Evolutionary conservation across 2,797 vertebrate species (phyloP), one percentile per base, ranked within the genome.

Genomic region (Xyrichtys novacula): DNA sequence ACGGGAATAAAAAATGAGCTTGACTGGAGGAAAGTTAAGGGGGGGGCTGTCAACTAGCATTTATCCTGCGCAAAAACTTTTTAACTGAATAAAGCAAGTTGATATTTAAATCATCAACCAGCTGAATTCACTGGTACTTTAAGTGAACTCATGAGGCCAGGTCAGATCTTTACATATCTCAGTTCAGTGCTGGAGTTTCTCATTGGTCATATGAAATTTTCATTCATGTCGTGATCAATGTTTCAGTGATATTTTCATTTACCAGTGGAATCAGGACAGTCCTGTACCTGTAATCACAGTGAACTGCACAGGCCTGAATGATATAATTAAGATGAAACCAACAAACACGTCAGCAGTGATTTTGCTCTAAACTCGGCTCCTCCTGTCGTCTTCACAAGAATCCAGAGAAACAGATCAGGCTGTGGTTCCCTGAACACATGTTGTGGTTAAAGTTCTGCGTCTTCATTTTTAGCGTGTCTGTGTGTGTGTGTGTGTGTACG

Each of bases 391-490:
- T 57, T 19, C 38, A 58, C 15, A 46, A 29, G 54, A 25, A 23
- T 25, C 65, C 28, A 52, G 4, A 65, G 15, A 66, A 36, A 60
- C 42, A 69, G 54, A 53, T 69, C 44, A 56, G 43, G 10, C 22
- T 10, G 19, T 32, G 36, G 50, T 23, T 22, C 60, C 34, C 23
- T 34, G 40, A 57, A 57, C 39, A 19, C 25, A 58, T 19, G 29
- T 65, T 47, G 4, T 14, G 19, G 50, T 60, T 66, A 32, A 65
- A 48, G 40, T 31, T 61, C 20, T 74, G 65, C 69, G 17, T 67
- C 36, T 47, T 67, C 22, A 14, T 20, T 58, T 56, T 47, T 38
- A 19, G 17, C 55, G 52, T 28, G 8, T 50, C 31, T 56, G 66
- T 38, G 47, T 29, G 22, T 29, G 49, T 53, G 39, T 70, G 19